phyloP scores from a whole-genome alignment of 2,888 invertebrate genomes.

The Entomobrya multifasciata region DNA sequence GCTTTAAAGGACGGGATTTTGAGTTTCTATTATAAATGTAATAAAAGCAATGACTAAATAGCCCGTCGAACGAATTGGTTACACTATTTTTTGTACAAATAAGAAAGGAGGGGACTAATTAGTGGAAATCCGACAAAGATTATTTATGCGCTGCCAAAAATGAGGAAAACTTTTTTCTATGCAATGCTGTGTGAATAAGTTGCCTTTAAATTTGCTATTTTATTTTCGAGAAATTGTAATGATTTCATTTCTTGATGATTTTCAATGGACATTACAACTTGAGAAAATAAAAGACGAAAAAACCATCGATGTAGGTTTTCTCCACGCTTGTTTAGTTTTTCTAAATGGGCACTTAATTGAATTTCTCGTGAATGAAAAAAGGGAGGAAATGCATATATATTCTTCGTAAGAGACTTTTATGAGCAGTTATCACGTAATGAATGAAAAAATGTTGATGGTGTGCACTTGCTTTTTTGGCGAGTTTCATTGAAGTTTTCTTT shows the following conservation, averaged over 20 bases:
- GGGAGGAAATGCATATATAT: too few species aligned
- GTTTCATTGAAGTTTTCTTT: too few species aligned
- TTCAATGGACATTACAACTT: too few species aligned
- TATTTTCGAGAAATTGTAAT: too few species aligned
- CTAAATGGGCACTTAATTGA: slow-evolving; percentile 58
- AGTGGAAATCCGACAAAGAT: slow-evolving; percentile 45
- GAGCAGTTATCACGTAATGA: slow-evolving; percentile 50
- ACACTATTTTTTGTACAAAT: slow-evolving; percentile 56
- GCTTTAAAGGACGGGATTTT: too few species aligned
- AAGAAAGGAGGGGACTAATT: slow-evolving; percentile 64
- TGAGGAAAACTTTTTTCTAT: too few species aligned
- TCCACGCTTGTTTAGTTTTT: slow-evolving; percentile 37
- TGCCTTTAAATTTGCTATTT: too few species aligned
- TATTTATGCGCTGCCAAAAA: slow-evolving; percentile 9
- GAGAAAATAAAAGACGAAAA: background rate
- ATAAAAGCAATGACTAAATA: too few species aligned
- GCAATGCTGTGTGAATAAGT: too few species aligned
- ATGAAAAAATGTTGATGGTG: too few species aligned
- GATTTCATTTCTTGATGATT: too few species aligned
- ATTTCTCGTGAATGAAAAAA: background rate
- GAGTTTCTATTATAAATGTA: too few species aligned
- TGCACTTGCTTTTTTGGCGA: slow-evolving; percentile 5
- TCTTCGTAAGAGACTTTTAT: slow-evolving; percentile 26
- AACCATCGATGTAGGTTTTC: background rate
- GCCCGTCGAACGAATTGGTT: slow-evolving; percentile 47